Conservation (phyloP, 2,797 vertebrate genomes). For the Pteronotus mesoamericanus region DNA sequence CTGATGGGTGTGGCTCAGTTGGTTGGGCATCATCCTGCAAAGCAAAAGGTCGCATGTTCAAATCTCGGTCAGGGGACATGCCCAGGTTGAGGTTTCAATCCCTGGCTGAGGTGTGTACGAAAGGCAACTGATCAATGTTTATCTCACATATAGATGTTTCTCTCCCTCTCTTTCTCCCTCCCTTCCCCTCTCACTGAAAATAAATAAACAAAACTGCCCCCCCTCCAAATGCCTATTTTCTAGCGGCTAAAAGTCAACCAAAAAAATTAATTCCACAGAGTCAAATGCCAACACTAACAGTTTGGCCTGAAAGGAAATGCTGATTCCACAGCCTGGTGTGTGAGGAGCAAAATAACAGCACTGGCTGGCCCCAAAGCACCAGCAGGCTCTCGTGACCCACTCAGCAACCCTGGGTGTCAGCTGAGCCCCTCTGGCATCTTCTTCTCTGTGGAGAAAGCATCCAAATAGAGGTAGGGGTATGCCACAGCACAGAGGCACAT, state of each 20-base stretch:
- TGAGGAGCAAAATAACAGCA: not conserved
- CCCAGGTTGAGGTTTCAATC: not conserved
- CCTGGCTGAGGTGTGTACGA: not conserved
- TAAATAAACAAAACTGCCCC: not conserved
- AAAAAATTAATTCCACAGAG: not conserved
- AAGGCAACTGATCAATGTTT: not conserved
- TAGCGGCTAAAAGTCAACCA: not conserved
- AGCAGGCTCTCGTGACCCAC: too few species aligned
- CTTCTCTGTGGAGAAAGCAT: not conserved
- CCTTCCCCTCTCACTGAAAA: not conserved
- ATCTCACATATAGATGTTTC: not conserved
- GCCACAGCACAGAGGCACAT: fast-evolving
- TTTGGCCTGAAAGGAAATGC: not conserved
- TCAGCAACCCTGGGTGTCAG: fast-evolving
- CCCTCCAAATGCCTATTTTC: too few species aligned
- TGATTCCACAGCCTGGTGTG: not conserved
- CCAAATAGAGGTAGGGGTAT: not conserved
- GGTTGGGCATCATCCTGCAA: not conserved
- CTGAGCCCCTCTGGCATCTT: not conserved
- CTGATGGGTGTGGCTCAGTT: not conserved
- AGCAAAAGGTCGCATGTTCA: not conserved
- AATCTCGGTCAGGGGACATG: not conserved
- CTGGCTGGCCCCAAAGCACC: not conserved
- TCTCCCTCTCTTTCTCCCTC: not conserved
- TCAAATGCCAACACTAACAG: not conserved